Conservation (phyloP, 1,140 invertebrate genomes). For the Drosophila pallidifrons region DNA sequence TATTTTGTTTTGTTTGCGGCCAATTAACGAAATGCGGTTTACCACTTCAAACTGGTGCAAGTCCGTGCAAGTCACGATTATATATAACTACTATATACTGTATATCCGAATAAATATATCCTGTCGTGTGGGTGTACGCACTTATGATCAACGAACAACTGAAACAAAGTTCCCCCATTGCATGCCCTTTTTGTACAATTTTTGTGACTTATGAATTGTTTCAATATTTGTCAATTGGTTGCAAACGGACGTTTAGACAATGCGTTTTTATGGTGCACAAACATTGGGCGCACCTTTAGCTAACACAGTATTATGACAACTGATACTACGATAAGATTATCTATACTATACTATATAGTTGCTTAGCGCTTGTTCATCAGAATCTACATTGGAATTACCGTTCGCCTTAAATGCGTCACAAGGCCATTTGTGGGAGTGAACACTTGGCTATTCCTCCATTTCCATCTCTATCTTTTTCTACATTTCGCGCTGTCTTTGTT, state of each 20-base stretch:
- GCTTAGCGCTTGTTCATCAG: conserved; percentile 20
- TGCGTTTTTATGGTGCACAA: conserved; percentile 48
- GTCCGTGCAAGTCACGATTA: conserved; percentile 47
- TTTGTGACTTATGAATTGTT: conserved; percentile 73
- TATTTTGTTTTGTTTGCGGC: background rate
- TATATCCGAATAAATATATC: conserved; percentile 37
- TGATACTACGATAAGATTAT: conserved; percentile 69
- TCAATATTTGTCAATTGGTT: conserved; percentile 80
- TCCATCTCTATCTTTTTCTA: no score
- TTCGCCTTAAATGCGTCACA: conserved; percentile 50
- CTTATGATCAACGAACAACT: conserved; percentile 48
- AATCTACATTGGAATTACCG: conserved; percentile 62
- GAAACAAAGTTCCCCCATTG: conserved; percentile 70
- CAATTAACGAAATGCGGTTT: conserved; percentile 23
- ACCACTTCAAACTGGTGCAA: conserved; percentile 55
- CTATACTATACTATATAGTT: conserved; percentile 8
- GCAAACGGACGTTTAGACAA: conserved; percentile 65
- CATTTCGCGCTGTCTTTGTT: no score
- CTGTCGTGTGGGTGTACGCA: conserved; percentile 35
- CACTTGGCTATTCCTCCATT: background rate
- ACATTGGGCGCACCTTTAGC: conserved; percentile 56
- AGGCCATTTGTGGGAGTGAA: conserved; percentile 40
- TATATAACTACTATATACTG: background rate
- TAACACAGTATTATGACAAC: conserved; percentile 19
- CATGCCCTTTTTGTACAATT: conserved; percentile 70